Conservation (phyloP, 2,113 vertebrate species). For the Silurus meridionalis region DNA sequence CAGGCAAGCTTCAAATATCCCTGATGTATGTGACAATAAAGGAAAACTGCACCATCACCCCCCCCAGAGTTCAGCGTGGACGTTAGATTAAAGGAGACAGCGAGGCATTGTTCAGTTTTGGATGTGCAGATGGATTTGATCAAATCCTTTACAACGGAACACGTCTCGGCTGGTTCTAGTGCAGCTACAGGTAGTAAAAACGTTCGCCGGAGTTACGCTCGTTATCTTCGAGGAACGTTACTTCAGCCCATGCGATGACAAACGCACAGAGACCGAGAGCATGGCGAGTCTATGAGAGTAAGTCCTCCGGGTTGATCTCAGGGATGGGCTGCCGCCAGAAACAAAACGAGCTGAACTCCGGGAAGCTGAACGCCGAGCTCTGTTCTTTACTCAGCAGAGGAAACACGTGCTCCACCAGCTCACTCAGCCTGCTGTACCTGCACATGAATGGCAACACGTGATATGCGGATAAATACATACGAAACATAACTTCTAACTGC, state of each 20-base stretch:
- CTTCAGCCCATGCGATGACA: not conserved
- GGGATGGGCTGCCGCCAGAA: slow-evolving; percentile 91
- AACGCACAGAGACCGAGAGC: not conserved
- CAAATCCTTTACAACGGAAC: not conserved
- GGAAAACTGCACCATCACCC: not conserved
- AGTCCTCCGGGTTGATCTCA: slow-evolving; percentile 79
- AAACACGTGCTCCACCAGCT: slow-evolving; percentile 95
- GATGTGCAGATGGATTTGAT: not conserved
- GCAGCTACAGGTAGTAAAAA: not conserved
- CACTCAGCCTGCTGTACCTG: slow-evolving; percentile 91
- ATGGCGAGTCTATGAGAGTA: slow-evolving; percentile 30
- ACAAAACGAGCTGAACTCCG: slow-evolving; percentile 96
- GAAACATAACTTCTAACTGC: not conserved
- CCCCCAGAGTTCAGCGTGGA: slow-evolving; percentile 3
- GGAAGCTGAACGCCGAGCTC: slow-evolving; percentile 86
- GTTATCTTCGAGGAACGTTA: not conserved
- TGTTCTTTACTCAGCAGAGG: slow-evolving; percentile 92
- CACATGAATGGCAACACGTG: slow-evolving; percentile 15
- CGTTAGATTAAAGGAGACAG: not conserved
- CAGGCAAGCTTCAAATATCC: slow-evolving; percentile 12
- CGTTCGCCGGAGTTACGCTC: not conserved
- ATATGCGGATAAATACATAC: not conserved
- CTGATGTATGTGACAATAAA: slow-evolving; percentile 23
- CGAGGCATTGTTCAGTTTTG: not conserved
- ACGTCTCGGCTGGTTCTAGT: not conserved